These are phyloP conservation scores for Podarcis lilfordi DNA, from an alignment of 2,797 vertebrate genomes.

Conservation along the genomic window DNA sequence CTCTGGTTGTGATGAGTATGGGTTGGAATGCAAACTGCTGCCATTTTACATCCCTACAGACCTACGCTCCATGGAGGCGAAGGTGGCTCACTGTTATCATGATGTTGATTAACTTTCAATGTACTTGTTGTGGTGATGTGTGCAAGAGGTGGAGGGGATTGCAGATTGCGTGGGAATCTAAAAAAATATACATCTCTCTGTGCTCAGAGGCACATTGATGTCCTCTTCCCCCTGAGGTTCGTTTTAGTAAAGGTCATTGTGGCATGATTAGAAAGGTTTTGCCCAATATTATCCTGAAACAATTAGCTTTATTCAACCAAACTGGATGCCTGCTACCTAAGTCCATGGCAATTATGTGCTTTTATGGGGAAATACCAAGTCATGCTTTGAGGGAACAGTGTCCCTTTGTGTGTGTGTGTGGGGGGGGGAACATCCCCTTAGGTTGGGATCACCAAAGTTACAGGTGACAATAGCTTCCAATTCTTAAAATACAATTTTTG, in stretches of 20 bases:
- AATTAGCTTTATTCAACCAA: not conserved
- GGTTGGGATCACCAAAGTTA: not conserved
- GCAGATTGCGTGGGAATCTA: not conserved
- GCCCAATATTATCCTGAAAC: not conserved
- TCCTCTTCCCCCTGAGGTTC: too few species aligned
- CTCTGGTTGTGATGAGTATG: too few species aligned
- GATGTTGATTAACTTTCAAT: not conserved
- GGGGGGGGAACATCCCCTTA: not conserved
- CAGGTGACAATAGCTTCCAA: not conserved
- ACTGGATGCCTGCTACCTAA: not conserved
- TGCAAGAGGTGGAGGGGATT: not conserved
- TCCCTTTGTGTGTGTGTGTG: too few species aligned
- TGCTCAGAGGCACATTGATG: not conserved
- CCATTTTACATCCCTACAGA: not conserved
- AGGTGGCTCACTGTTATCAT: too few species aligned
- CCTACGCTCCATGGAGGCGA: not conserved
- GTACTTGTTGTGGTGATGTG: not conserved
- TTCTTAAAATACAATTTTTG: not conserved
- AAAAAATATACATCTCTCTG: not conserved
- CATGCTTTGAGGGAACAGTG: not conserved
- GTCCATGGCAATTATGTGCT: not conserved
- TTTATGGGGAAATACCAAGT: not conserved
- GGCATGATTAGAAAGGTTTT: not conserved
- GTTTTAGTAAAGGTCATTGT: not conserved
- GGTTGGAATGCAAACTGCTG: too few species aligned